Conservation (phyloP, 2,113 vertebrate species). For the Sapayoa aenigma region DNA sequence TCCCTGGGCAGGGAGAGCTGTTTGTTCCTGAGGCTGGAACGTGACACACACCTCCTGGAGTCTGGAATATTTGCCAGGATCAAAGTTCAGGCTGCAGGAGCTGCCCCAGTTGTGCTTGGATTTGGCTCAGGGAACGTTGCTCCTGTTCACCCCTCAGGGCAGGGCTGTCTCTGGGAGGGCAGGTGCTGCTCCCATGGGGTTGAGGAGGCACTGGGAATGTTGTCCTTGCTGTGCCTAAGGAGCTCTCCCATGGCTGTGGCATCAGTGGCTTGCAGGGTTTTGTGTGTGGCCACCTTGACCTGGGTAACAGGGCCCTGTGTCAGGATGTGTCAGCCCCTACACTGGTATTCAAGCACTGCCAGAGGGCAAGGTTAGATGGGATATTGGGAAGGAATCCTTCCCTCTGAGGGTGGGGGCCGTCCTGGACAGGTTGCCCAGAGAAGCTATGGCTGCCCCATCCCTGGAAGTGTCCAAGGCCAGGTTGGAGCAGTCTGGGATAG, state of each 20-base stretch:
- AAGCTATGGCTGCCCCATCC: not conserved
- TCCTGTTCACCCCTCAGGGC: not conserved
- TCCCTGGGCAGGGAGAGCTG: not conserved
- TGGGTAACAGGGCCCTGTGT: not conserved
- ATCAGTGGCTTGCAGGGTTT: not conserved
- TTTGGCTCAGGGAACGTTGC: not conserved
- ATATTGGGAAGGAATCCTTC: not conserved
- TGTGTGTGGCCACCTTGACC: not conserved
- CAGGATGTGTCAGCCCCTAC: not conserved
- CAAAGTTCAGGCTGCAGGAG: not conserved
- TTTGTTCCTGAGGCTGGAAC: not conserved
- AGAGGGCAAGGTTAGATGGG: not conserved
- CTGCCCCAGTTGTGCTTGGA: not conserved
- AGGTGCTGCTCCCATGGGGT: not conserved
- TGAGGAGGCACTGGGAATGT: not conserved
- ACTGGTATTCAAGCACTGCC: accelerated
- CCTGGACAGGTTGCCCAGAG: not conserved
- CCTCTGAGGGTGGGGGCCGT: not conserved
- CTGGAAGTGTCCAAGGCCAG: not conserved
- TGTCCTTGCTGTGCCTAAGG: not conserved
- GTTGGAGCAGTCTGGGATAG: accelerated
- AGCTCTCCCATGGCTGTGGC: accelerated
- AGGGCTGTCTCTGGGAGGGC: not conserved
- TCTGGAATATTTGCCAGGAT: not conserved
- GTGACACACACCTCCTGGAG: accelerated